phyloP scores from a whole-genome alignment of 2,797 vertebrate genomes.

The Sarcophilus harrisii region DNA sequence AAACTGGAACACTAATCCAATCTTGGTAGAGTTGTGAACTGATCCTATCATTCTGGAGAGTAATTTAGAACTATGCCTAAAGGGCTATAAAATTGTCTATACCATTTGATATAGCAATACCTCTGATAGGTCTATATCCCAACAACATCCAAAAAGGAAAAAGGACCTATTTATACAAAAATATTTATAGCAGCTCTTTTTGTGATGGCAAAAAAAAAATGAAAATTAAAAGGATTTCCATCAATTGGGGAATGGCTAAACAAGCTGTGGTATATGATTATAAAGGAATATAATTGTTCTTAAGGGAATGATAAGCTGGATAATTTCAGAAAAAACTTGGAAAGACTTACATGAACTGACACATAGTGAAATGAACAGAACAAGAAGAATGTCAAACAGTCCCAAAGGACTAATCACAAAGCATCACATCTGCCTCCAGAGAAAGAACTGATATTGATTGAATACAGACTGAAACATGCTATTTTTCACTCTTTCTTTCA shows the following conservation, averaged over 20 bases:
- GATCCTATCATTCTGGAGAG: too few relatives aligned
- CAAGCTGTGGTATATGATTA: neutral
- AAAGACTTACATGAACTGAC: neutral
- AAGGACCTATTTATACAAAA: neutral
- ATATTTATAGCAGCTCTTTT: neutral
- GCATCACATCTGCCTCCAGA: neutral
- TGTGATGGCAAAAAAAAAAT: neutral
- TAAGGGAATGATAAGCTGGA: neutral
- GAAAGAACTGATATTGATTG: neutral
- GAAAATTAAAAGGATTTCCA: neutral
- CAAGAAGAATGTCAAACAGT: neutral
- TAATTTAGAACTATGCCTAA: too few relatives aligned
- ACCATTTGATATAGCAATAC: too few relatives aligned
- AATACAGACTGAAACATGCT: neutral
- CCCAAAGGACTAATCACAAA: neutral
- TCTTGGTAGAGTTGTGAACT: too few relatives aligned
- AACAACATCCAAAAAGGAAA: too few relatives aligned
- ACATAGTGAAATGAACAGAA: neutral
- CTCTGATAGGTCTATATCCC: too few relatives aligned
- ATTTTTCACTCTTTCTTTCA: neutral
- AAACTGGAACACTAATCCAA: too few relatives aligned
- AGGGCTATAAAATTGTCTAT: too few relatives aligned
- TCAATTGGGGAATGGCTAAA: neutral
- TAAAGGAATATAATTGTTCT: neutral
- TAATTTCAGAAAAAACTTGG: neutral